Evolutionary conservation across 1,140 invertebrate species (phyloP).

Genomic region (Littorina saxatilis): DNA sequence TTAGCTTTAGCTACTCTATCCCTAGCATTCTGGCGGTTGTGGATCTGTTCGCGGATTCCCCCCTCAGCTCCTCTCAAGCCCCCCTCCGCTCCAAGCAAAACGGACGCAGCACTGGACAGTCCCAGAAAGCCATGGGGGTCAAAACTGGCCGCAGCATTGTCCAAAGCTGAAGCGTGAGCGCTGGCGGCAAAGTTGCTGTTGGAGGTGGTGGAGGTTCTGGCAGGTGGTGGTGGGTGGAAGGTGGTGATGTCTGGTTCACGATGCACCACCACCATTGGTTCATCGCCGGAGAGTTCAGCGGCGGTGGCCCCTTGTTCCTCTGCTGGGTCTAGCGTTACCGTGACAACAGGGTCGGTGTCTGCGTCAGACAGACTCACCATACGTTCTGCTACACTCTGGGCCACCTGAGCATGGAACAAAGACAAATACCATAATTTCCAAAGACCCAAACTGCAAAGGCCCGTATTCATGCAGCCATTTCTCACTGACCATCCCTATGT

Average conservation of each 20-base stretch:
- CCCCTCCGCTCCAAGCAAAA: slow-evolving; percentile 25
- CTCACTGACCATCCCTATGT: no score
- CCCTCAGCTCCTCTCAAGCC: slow-evolving; percentile 44
- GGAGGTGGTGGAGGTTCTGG: background rate
- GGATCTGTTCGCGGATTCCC: slow-evolving; percentile 51
- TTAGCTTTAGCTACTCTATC: slow-evolving; percentile 40
- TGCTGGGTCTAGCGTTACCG: slow-evolving; percentile 66
- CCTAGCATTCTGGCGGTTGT: slow-evolving; percentile 45
- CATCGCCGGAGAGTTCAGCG: slow-evolving; percentile 37
- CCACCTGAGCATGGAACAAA: slow-evolving; percentile 80
- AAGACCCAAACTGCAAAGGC: no score
- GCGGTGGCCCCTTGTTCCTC: slow-evolving; percentile 55
- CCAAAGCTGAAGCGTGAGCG: background rate
- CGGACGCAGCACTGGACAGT: slow-evolving; percentile 32
- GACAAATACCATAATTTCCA: no score
- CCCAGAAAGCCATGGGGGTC: slow-evolving; percentile 41
- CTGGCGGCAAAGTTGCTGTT: background rate
- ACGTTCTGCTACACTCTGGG: slow-evolving; percentile 92
- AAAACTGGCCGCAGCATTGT: slow-evolving; percentile 26
- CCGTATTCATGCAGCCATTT: no score
- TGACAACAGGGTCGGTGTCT: slow-evolving; percentile 74
- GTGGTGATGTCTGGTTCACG: slow-evolving; percentile 39
- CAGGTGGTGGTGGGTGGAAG: background rate
- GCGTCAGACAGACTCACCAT: slow-evolving; percentile 88
- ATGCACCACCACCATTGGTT: slow-evolving; percentile 59